Conservation (phyloP, 23 tunicate genomes). For the Diplosoma virens region DNA sequence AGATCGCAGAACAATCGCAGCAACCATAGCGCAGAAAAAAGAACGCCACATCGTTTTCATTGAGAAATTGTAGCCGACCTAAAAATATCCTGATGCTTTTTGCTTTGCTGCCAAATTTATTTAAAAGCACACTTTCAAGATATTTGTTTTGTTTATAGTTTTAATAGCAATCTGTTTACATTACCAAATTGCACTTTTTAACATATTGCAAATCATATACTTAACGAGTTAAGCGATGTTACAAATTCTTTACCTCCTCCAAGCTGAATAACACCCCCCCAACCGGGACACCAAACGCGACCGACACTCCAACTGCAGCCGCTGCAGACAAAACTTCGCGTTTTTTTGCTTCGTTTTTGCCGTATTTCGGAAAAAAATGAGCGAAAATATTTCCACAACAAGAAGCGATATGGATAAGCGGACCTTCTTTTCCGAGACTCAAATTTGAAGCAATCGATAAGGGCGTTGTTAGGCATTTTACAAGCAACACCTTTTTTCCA, state of each 20-base stretch:
- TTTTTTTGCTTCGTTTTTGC: conserved; percentile 89
- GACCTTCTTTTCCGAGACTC: conserved; percentile 94
- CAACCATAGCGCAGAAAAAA: conserved; percentile 95
- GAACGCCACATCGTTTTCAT: conserved; percentile 94
- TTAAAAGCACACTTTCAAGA: no score
- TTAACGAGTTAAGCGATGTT: no score
- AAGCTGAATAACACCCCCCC: conserved; percentile 99
- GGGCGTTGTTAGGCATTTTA: conserved; percentile 78
- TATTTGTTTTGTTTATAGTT: no score
- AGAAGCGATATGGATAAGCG: conserved; percentile 85
- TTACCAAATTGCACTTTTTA: no score
- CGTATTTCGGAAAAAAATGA: conserved; percentile 90
- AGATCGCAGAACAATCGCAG: conserved; percentile 92
- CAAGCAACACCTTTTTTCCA: conserved; percentile 85
- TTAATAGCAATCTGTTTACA: no score
- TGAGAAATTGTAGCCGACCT: conserved; percentile 93
- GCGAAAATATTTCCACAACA: conserved; percentile 96
- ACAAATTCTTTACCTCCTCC: conserved; percentile 78
- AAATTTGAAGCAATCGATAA: conserved; percentile 80
- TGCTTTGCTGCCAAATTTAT: no score
- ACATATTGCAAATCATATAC: no score
- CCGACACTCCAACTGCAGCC: conserved; percentile 96
- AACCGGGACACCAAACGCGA: conserved; percentile 97
- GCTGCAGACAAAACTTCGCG: conserved; percentile 95
- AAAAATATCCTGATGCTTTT: no score